Evolutionary conservation across 2,113 vertebrate genomes (phyloP).

Genomic region (Chrysemys picta): DNA sequence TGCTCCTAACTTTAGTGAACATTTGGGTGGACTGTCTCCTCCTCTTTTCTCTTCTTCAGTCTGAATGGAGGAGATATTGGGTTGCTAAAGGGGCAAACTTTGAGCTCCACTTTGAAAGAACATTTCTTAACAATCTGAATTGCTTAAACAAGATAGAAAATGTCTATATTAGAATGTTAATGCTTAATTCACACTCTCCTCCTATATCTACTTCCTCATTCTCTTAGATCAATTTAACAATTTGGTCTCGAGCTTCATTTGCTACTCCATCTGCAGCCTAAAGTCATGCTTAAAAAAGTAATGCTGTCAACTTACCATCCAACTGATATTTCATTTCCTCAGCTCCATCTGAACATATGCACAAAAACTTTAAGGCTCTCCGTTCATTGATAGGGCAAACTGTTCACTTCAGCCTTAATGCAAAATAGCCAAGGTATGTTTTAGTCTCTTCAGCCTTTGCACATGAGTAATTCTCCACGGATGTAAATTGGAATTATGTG

Average conservation of each 20-base stretch:
- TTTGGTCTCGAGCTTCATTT: background rate
- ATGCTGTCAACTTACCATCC: background rate
- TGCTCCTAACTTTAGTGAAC: background rate
- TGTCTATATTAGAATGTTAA: background rate
- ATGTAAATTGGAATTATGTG: background rate
- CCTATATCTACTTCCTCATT: background rate
- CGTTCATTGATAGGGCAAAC: background rate
- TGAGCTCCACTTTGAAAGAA: background rate
- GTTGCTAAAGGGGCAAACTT: background rate
- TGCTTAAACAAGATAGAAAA: background rate
- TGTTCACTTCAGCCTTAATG: background rate
- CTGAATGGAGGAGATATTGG: background rate
- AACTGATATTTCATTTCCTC: conserved; percentile 14
- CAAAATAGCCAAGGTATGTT: background rate
- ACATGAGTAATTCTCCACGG: conserved; percentile 7
- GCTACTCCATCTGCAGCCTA: background rate
- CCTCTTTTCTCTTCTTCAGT: background rate
- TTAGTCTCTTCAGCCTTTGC: background rate
- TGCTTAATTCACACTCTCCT: background rate
- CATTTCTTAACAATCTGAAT: background rate
- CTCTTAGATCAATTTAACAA: background rate
- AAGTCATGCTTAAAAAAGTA: background rate
- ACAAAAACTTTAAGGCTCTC: background rate
- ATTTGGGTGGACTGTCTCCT: background rate
- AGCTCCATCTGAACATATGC: background rate